Conservation (phyloP, 2,797 vertebrate genomes). For the Parotocinclus haroldoi region DNA sequence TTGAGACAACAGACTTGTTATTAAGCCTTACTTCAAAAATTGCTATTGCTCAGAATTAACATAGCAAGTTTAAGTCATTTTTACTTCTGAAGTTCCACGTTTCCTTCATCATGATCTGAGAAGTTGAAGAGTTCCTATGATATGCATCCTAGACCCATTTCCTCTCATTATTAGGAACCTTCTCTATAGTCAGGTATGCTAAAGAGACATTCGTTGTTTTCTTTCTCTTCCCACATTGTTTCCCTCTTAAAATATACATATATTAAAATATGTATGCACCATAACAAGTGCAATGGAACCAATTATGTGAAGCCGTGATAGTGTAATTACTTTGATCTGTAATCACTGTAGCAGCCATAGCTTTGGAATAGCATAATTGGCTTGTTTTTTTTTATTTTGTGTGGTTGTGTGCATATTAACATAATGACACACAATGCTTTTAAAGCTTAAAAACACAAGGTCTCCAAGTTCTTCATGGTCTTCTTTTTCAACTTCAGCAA, state of each 20-base stretch:
- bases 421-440: constrained; percentile 25
- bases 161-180: constrained; percentile 57
- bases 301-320: constrained; percentile 67
- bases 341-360: constrained; percentile 60
- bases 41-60: constrained; percentile 49
- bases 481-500: neutral
- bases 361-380: constrained; percentile 58
- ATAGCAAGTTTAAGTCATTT: constrained; percentile 24
- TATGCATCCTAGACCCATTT: constrained; percentile 56
- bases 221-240: constrained; percentile 54
- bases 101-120: constrained; percentile 27
- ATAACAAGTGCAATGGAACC: constrained; percentile 65
- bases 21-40: constrained; percentile 46
- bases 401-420: constrained; percentile 23
- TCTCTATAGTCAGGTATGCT: constrained; percentile 58
- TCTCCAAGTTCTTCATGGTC: constrained; percentile 1
- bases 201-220: constrained; percentile 61
- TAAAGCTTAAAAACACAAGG: constrained; percentile 6
- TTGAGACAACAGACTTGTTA: constrained; percentile 46
- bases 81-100: constrained; percentile 7
- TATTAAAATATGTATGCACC: constrained; percentile 54
- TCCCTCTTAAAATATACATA: constrained; percentile 57
- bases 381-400: constrained; percentile 40
- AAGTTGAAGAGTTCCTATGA: constrained; percentile 39
- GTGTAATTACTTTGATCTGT: constrained; percentile 74